Percentiles rank a stretch among this genome's conserved stretches.
phyloP scores from a whole-genome alignment of 2,888 invertebrate genomes.

The Spodoptera littoralis region DNA sequence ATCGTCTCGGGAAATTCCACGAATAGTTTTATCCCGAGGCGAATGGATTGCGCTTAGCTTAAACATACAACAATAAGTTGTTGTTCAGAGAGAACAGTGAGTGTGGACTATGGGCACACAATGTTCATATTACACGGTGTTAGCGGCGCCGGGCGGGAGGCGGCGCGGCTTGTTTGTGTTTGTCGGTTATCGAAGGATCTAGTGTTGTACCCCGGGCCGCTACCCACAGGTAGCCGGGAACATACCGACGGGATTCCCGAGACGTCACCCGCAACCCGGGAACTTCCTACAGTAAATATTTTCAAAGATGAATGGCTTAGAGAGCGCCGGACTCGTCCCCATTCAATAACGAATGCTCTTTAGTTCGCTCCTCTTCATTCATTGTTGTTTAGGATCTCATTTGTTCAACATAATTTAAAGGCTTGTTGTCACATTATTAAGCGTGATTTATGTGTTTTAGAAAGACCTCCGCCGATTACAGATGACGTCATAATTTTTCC shows the following conservation, averaged over 20 bases:
- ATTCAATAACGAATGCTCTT: conserved; percentile 60
- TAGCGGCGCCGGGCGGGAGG: conserved; percentile 25
- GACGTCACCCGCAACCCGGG: conserved; percentile 59
- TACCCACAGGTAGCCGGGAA: conserved; percentile 66
- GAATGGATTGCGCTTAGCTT: conserved; percentile 50
- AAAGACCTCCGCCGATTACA: conserved; percentile 7
- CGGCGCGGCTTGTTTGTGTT: conserved; percentile 37
- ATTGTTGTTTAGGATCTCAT: conserved; percentile 38
- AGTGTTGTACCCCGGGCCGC: conserved; percentile 61
- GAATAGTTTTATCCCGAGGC: conserved; percentile 50
- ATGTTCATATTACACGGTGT: conserved; percentile 53
- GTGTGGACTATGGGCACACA: conserved; percentile 43
- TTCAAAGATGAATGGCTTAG: conserved; percentile 67
- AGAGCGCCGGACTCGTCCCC: conserved; percentile 55
- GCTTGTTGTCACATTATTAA: conserved; percentile 42
- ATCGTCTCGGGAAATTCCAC: conserved; percentile 42
- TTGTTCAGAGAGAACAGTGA: conserved; percentile 38
- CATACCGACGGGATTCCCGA: conserved; percentile 68
- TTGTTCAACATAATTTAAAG: conserved; percentile 42
- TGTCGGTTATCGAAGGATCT: conserved; percentile 57
- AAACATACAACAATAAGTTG: conserved; percentile 44
- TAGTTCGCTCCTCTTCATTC: conserved; percentile 42
- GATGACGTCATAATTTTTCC: conserved; percentile 32
- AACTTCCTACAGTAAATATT: conserved; percentile 75
- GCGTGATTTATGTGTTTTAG: conserved; percentile 38